Evolutionary conservation across 2,888 invertebrate species (phyloP), one percentile per base, ranked within the genome.

Genomic region (Drosophila rubida): DNA sequence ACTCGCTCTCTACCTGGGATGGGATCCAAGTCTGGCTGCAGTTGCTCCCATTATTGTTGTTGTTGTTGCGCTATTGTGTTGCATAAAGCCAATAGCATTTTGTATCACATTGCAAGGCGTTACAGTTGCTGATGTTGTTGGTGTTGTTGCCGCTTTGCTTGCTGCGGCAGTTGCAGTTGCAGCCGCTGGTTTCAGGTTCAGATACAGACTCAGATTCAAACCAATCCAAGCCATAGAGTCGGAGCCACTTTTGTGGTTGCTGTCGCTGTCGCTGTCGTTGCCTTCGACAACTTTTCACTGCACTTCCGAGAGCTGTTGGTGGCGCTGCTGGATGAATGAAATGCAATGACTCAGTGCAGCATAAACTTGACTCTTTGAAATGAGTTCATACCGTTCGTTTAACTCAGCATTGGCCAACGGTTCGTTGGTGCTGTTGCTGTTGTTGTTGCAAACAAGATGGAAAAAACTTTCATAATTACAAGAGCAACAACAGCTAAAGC

Each of bases 401-500:
- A 45, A 64, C 51, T 57, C 69, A 62, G 27, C 60, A 62, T 62
- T 59, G 55, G 59, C 58, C 60, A 72, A 59, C 68, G 66, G 63
- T 66, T 54, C 27, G 57, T 30, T 42, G 54, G 30, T 50, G 35
- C 4, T 49, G 49, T 35, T 35, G 32, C 13, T 39, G 51, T 16
- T 42, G 55, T 37, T 50, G 51, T 14, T 50, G 49, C 22, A 23
- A 53, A 41, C 22, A n/a, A 30, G 51, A 64, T 65, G 62, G 70
- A 81, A 81, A 84, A 81, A 84, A 81, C 85, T 85, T 81, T 81
- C 82, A 81, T 81, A 81, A 81, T 79, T 84, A 81, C 77, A 81
- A 77, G 9, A 59, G 39, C 46, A 39, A n/a, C 35, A 19, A 19
- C 19, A 19, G 19, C 19, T 19, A 19, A 1, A 19, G 19, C 19